Evolutionary conservation across 2,797 vertebrate species (phyloP).

Genomic region (Anomalospiza imberbis): DNA sequence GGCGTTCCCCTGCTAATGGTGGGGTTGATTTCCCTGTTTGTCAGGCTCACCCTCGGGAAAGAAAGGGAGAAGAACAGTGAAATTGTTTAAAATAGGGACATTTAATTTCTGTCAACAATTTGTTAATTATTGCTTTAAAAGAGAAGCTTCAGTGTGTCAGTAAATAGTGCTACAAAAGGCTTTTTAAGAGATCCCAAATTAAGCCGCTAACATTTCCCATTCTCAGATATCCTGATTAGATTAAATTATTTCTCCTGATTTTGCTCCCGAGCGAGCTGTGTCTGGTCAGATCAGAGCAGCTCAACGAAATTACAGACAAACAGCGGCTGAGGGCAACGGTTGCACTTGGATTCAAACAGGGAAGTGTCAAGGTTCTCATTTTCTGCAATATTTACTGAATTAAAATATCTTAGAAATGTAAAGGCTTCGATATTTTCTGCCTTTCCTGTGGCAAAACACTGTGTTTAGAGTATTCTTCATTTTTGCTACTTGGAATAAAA

Average conservation of each 20-base stretch:
- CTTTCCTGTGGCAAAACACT: conserved; percentile 19
- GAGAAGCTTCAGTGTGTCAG: conserved; percentile 61
- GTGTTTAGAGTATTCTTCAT: neutral
- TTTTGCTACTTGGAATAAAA: neutral
- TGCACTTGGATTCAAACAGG: conserved; percentile 2
- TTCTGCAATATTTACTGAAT: conserved; percentile 55
- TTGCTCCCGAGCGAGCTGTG: conserved; percentile 56
- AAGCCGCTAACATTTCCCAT: conserved; percentile 65
- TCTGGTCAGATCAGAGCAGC: conserved; percentile 63
- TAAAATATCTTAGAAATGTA: conserved; percentile 35
- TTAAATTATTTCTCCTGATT: conserved; percentile 75
- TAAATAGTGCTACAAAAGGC: conserved; percentile 70
- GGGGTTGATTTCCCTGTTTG: conserved; percentile 49
- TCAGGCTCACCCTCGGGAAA: conserved; percentile 50
- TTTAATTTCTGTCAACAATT: conserved; percentile 77
- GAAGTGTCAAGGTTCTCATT: conserved; percentile 34
- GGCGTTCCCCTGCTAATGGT: conserved; percentile 35
- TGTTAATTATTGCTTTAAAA: conserved; percentile 74
- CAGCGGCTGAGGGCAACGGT: conserved; percentile 31
- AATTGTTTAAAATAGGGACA: conserved; percentile 68
- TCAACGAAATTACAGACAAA: conserved; percentile 66
- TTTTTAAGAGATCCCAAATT: conserved; percentile 70
- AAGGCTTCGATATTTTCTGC: conserved; percentile 2
- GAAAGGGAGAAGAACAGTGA: conserved; percentile 51
- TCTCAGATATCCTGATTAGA: conserved; percentile 74